phyloP scores from a whole-genome alignment of 2,797 vertebrate species.

The Petrocephalus schoutedeni region DNA sequence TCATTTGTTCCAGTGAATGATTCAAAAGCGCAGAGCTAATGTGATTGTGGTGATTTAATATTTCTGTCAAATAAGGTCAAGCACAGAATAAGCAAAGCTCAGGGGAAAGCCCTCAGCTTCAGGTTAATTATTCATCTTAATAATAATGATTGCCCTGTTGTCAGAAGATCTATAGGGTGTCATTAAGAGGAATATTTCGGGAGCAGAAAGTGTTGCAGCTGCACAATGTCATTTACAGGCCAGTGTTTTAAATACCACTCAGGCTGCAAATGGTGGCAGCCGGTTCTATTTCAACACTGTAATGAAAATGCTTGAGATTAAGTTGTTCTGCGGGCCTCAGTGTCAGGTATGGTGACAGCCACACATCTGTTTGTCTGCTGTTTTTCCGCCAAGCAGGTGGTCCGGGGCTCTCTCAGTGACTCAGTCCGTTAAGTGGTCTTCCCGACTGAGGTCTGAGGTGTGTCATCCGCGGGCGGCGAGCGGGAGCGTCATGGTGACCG shows the following conservation, averaged over 20 bases:
- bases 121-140: slow-evolving; percentile 25
- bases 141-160: slow-evolving; percentile 23
- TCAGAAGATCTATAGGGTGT: slow-evolving; percentile 22
- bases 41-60: slow-evolving; percentile 16
- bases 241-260: slow-evolving; percentile 10
- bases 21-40: not conserved
- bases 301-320: slow-evolving; percentile 15
- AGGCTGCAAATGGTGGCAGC: not conserved
- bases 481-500: not conserved
- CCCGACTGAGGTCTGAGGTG: not conserved
- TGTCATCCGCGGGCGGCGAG: not conserved
- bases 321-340: not conserved
- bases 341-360: not conserved
- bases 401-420: not conserved
- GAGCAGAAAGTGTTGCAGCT: not conserved
- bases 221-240: slow-evolving; percentile 10
- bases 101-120: slow-evolving; percentile 9
- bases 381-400: not conserved
- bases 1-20: slow-evolving; percentile 8
- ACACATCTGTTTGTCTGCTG: not conserved
- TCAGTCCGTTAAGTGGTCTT: not conserved
- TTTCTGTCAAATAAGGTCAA: slow-evolving; percentile 20
- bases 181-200: slow-evolving; percentile 20
- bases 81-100: slow-evolving; percentile 14
- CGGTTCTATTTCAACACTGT: not conserved